phyloP scores from a whole-genome alignment of 1,140 invertebrate species.

The Drosophila parvula region DNA sequence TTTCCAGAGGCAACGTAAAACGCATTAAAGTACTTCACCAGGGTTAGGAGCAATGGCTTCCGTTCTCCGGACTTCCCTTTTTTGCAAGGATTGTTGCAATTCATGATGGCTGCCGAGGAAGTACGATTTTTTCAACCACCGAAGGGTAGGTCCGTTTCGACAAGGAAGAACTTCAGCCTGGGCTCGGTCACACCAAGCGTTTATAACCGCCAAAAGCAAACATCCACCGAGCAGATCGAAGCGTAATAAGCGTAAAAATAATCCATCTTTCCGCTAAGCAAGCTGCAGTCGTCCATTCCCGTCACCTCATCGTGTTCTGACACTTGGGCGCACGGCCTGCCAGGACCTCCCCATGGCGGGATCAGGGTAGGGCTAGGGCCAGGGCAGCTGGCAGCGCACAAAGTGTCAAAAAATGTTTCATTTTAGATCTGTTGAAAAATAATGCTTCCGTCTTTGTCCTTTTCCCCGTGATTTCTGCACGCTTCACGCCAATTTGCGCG shows the following conservation, averaged over 20 bases:
- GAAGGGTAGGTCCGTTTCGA: not conserved
- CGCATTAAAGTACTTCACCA: not conserved
- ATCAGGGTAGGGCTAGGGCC: slow-evolving; percentile 1
- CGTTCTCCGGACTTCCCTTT: slow-evolving; percentile 6
- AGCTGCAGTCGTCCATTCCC: slow-evolving; percentile 53
- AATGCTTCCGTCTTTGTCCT: slow-evolving; percentile 63
- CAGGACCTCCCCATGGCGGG: slow-evolving; percentile 34
- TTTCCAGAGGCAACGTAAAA: not conserved
- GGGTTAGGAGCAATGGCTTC: not conserved
- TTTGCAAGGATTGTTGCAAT: slow-evolving; percentile 6
- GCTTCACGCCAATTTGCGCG: slow-evolving; percentile 80
- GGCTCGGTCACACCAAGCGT: slow-evolving; percentile 78
- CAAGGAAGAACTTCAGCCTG: not conserved
- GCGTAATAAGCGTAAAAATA: slow-evolving; percentile 73
- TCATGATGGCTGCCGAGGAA: slow-evolving; percentile 33
- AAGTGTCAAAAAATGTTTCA: slow-evolving; percentile 83
- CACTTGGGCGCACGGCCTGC: slow-evolving; percentile 18
- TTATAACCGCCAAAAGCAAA: slow-evolving; percentile 81
- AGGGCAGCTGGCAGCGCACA: slow-evolving; percentile 36
- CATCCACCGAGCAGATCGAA: slow-evolving; percentile 83
- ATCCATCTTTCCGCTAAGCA: slow-evolving; percentile 79
- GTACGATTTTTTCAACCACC: slow-evolving; percentile 15
- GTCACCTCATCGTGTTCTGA: slow-evolving; percentile 13
- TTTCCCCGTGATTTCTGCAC: slow-evolving; percentile 74
- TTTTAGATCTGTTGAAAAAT: slow-evolving; percentile 81